Base-by-base conservation (phyloP, 2,113 vertebrate species). In the Sardina pilchardus region DNA sequence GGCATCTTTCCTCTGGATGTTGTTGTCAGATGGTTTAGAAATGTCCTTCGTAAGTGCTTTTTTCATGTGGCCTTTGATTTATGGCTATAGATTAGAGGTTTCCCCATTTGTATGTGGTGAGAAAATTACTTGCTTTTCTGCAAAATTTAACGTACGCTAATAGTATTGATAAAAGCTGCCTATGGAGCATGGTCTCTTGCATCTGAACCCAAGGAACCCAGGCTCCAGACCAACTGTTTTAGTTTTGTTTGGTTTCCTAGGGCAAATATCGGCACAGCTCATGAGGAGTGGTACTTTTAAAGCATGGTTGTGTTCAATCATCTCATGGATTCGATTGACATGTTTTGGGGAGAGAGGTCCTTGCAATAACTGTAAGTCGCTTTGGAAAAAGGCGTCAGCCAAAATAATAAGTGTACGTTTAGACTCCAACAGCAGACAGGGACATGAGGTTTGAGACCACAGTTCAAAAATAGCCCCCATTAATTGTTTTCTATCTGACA, bases 11-110 rank as follows among this genome's bases (percentile, higher is more conserved):
- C 50, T 81, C 59, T 78, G 78, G 34, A 85, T 36, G 50, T 53
- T 48, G 47, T 39, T 19, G 6, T 56, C 36, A 78, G 10, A 24
- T 71, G 82, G 48, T 47, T 43, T 43, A 78, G 84, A 83, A 82
- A 75, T 67, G 36, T 26, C 9, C 39, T 44, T 21, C 83, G 26
- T 45, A 59, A 78, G 81, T 50, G 44, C 7, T 8, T 83, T 80
- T 81, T 4, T 80, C 8, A 75, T 47, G 81, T 85, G 44, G 84
- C 82, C 63, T 85, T 71, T 86, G 56, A 71, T 83, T 88, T 67
- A 63, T 48, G 81, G 45, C n/a, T 56, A 83, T 42, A 16, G 30
- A 78, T 78, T 36, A 36, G 4, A 12, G 71, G 30, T 78, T 78
- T 78, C 30, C 3, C 34, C 3, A 78, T 78, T 36, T 14, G 16